These are phyloP conservation scores for Gonatopus flavifemur DNA, from an alignment of 1,140 invertebrate genomes.

Conservation along the genomic window DNA sequence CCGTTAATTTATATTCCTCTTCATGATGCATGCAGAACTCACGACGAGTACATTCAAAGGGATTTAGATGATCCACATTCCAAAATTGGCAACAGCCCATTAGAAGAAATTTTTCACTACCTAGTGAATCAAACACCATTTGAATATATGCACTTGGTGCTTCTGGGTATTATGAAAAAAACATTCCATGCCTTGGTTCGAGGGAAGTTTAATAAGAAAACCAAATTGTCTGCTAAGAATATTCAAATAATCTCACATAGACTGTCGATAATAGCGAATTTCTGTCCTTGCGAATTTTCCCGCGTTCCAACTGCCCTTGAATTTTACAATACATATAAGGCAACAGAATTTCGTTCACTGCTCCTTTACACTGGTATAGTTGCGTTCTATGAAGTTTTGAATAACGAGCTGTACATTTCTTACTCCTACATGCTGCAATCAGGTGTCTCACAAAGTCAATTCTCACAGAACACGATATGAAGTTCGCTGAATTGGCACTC, in stretches of 20 bases:
- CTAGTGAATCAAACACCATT: slow-evolving; percentile 3
- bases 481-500: slow-evolving; percentile 12
- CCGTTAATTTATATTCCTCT: slow-evolving; percentile 2
- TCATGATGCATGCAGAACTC: background rate
- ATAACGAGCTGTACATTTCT: slow-evolving; percentile 13
- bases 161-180: slow-evolving; percentile 13
- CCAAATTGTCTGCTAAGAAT: slow-evolving; percentile 1
- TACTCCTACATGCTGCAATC: slow-evolving; percentile 21
- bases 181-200: slow-evolving; percentile 3
- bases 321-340: slow-evolving; percentile 18
- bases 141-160: slow-evolving; percentile 16
- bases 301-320: slow-evolving; percentile 14
- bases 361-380: slow-evolving; percentile 22
- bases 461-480: background rate
- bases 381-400: slow-evolving; percentile 14
- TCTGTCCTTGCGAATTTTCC: slow-evolving; percentile 21
- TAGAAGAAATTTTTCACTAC: background rate
- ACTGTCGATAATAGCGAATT: slow-evolving; percentile 1
- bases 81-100: slow-evolving; percentile 1
- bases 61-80: slow-evolving; percentile 6
- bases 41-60: slow-evolving; percentile 15
- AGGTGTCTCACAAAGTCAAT: slow-evolving; percentile 7
- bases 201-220: slow-evolving; percentile 7
- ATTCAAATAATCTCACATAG: slow-evolving; percentile 7
- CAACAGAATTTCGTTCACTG: slow-evolving; percentile 22